Base-by-base conservation (phyloP, 1,140 invertebrate genomes). In the Calliopsis andreniformis region DNA sequence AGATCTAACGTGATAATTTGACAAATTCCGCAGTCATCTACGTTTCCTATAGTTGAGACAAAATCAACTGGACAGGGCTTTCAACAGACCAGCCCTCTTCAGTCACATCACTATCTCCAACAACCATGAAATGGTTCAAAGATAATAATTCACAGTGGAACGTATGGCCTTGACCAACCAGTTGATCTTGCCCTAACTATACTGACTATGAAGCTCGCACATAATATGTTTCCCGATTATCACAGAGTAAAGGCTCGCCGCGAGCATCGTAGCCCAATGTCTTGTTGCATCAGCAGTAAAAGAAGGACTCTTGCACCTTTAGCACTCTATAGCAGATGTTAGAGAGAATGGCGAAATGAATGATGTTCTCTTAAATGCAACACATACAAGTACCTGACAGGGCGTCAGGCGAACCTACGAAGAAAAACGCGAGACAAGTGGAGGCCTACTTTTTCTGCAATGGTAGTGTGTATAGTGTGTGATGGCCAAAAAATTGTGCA, bases 371-470 rank as follows among this genome's bases (percentile, higher is more conserved):
- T 23, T 8, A n/a, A 25, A 49, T 14, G 25, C n/a, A 18, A 42
- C 14, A 16, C 53, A n/a, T 25, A 5, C 16, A 47, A 47, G 45
- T 25, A 53, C 61, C 35, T 23, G 62, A 16, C 25, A 51, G 23
- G 30, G 14, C 35, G 28, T 23, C 49, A 35, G 20, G 23, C 8
- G 25, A 51, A 20, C 3, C 49, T 30, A 68, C 28, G 30, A 32
- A 42, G 32, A 23, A 63, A 61, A 81, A 43, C 45, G 63, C 66
- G 47, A 53, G 45, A 39, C 71, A 62, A 76, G 55, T 61, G 67
- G 53, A 72, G 51, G 69, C 68, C 56, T 82, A 82, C 58, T 58
- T 63, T 76, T 53, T 82, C 76, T 69, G 73, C 78, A 47, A 69
- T 47, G 43, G 49, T 82, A 53, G 73, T 51, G 61, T 75, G 49